Evolutionary conservation across 2,113 vertebrate genomes (phyloP), one percentile per base, ranked within the genome.

Genomic region (Agelaius tricolor): DNA sequence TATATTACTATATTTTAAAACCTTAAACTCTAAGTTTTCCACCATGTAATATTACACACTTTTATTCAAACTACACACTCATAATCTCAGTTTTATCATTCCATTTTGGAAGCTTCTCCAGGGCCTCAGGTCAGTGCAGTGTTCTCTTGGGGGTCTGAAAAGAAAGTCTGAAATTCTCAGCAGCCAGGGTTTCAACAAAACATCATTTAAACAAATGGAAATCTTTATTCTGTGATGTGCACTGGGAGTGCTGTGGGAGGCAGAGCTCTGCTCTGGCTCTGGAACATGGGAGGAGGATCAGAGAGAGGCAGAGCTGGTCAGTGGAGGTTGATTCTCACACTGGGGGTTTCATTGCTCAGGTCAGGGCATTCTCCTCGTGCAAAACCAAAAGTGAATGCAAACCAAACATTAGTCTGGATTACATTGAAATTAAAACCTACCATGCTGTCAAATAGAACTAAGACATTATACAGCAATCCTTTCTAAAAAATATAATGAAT

Each of bases 311-410:
- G 7, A 22, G 35, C 7, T 54, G 17, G 6, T 10, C 33, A 2
- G 11, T 18, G 19, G 8, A 12, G 39, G 23, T 30, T 37, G 20
- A 44, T 90, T 54, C 43, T 77, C 28, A 24, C 8, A 3, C 3
- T 31, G 20, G 37, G 0, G 2, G 2, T 54, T 52, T 41, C 31
- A 57, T 2, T 11, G 15, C 15, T 6, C 24, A 5, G 13, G 7
- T 31, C 30, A 47, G 44, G 11, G 51, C 57, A 7, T 63, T 74
- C 31, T 61, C 30, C 1, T 2, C 5, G 7, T 6, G 26, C 31
- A 6, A 84, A 73, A 39, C 8, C 4, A 54, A 30, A 57, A 39
- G 15, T 13, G 11, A 62, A 33, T n/a, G 27, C 19, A 91, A 75
- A 54, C 11, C 15, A 31, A 58, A 7, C 2, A 28, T 30, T 18